These are phyloP conservation scores for Anastatus disparis DNA, from an alignment of 1,140 invertebrate genomes.

Conservation along the genomic window DNA sequence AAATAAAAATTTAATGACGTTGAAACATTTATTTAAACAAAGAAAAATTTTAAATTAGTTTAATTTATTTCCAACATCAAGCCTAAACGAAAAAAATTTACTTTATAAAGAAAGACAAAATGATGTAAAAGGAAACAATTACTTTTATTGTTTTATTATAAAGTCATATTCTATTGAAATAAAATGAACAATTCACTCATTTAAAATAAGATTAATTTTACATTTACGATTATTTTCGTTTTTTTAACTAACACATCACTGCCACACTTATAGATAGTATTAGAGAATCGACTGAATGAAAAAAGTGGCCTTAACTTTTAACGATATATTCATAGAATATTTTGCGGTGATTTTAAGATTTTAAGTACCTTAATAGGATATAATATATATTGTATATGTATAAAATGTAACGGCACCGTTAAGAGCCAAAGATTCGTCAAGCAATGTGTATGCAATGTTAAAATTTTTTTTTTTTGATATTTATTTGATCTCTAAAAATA, in stretches of 20 bases:
- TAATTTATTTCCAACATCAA: too few relatives aligned
- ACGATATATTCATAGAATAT: constrained; percentile 34
- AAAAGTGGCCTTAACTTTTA: constrained; percentile 34
- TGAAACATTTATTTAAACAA: too few relatives aligned
- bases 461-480: constrained; percentile 29
- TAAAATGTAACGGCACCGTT: constrained; percentile 41
- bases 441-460: constrained; percentile 39
- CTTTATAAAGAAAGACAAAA: constrained; percentile 24
- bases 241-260: constrained; percentile 35
- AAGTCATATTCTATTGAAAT: constrained; percentile 26
- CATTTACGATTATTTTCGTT: constrained; percentile 21
- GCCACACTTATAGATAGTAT: constrained; percentile 30
- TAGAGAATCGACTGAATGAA: constrained; percentile 33
- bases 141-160: neutral
- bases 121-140: constrained; percentile 25
- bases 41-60: too few relatives aligned
- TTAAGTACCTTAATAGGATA: constrained; percentile 37
- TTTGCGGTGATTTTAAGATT: constrained; percentile 32
- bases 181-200: constrained; percentile 13
- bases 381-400: constrained; percentile 36
- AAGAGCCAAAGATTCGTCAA: constrained; percentile 47
- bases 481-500: constrained; percentile 43
- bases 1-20: too few relatives aligned
- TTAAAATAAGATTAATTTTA: constrained; percentile 30
- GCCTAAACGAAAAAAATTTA: neutral